phyloP scores from a whole-genome alignment of 2,113 vertebrate species.

The Falcunculus frontatus region DNA sequence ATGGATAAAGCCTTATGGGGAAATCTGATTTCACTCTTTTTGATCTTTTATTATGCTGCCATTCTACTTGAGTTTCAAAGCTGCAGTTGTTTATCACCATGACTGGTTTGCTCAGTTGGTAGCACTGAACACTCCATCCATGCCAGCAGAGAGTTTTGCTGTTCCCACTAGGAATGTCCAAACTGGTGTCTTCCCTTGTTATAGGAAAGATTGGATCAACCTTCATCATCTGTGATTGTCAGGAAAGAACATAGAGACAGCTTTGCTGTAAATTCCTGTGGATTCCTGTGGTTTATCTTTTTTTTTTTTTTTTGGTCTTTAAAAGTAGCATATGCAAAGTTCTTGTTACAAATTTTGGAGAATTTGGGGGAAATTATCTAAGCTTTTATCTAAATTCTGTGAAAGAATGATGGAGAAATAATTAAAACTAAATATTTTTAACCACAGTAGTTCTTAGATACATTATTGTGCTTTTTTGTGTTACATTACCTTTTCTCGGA shows the following conservation, averaged over 20 bases:
- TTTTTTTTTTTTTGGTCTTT: not conserved
- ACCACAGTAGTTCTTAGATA: not conserved
- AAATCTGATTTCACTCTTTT: not conserved
- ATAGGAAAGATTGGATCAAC: not conserved
- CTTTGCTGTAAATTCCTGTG: not conserved
- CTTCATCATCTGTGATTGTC: not conserved
- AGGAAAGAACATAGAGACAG: not conserved
- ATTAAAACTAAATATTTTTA: not conserved
- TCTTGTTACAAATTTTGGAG: not conserved
- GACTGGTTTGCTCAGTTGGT: not conserved
- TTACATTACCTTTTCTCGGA: not conserved
- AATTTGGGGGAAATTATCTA: not conserved
- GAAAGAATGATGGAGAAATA: not conserved
- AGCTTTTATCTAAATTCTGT: not conserved
- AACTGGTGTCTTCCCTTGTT: not conserved
- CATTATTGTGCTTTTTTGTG: not conserved
- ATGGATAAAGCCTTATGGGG: not conserved
- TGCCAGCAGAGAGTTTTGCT: not conserved
- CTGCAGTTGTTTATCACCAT: rapidly evolving
- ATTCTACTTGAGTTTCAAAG: not conserved
- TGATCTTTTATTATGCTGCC: not conserved
- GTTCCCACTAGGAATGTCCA: not conserved
- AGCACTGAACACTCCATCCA: rapidly evolving
- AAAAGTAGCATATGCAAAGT: not conserved
- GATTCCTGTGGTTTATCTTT: not conserved